phyloP scores from a whole-genome alignment of 2,113 vertebrate genomes.

The Platanista minor region DNA sequence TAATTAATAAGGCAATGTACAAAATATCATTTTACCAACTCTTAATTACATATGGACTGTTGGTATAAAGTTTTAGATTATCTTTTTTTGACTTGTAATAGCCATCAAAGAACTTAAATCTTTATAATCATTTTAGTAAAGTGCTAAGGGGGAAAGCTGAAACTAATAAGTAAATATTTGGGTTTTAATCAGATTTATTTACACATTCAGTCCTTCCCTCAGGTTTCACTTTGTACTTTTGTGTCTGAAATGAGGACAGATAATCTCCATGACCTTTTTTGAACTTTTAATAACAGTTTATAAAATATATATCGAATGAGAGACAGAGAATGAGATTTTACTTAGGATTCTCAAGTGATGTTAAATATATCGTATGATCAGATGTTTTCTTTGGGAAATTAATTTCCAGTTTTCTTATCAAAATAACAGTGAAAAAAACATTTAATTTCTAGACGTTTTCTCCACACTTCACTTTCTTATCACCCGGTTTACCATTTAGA shows the following conservation, averaged over 20 bases:
- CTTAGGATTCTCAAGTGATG: too few relatives aligned
- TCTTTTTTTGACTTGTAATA: background rate
- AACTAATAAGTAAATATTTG: background rate
- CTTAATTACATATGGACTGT: background rate
- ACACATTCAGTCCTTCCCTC: background rate
- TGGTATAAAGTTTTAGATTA: background rate
- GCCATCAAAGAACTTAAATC: background rate
- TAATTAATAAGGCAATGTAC: background rate
- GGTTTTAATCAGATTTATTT: background rate
- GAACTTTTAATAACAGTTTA: background rate
- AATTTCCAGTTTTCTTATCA: background rate
- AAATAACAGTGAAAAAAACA: background rate
- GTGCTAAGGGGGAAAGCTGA: background rate
- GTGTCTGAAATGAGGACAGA: background rate
- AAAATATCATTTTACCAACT: background rate
- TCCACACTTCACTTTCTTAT: background rate
- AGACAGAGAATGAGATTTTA: background rate
- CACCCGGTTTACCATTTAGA: background rate
- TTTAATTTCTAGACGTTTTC: background rate
- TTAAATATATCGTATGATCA: background rate
- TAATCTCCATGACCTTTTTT: background rate
- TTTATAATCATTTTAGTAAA: background rate
- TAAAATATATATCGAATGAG: background rate
- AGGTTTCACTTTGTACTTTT: background rate
- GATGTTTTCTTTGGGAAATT: background rate